A percentile compares a stretch with the other conserved stretches of the same genome.
phyloP scores from a whole-genome alignment of 2,888 invertebrate genomes.

The Eupeodes latifasciatus region DNA sequence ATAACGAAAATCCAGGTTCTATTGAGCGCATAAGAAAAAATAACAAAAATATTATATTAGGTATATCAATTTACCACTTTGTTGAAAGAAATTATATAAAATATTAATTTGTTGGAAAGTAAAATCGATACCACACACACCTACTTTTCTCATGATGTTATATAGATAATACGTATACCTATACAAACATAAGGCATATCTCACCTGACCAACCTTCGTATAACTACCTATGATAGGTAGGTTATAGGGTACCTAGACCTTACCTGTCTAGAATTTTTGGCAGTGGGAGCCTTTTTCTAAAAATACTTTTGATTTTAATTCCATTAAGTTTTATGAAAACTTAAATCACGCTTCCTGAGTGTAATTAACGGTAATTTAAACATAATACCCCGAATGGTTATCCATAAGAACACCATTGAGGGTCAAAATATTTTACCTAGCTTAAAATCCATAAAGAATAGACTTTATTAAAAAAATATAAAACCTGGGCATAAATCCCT shows the following conservation, averaged over 20 bases:
- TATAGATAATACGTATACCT: not conserved
- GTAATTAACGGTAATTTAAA: slow-evolving; percentile 3
- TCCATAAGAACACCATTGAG: not conserved
- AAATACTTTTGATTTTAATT: not conserved
- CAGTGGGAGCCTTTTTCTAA: no score
- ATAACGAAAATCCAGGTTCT: no score
- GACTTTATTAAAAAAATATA: not conserved
- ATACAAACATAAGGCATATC: not conserved
- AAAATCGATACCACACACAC: slow-evolving; percentile 2
- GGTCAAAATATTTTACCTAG: not conserved
- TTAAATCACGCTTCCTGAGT: slow-evolving; percentile 35
- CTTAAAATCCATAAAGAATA: not conserved
- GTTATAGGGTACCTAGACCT: no score
- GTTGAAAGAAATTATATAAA: not conserved
- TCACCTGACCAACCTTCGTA: no score
- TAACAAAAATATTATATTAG: not conserved
- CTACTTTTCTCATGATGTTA: slow-evolving; percentile 3
- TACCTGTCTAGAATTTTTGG: not conserved
- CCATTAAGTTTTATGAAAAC: slow-evolving; percentile 10
- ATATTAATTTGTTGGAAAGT: not conserved
- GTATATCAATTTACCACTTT: not conserved
- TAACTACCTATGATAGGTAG: no score
- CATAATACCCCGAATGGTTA: slow-evolving; percentile 13
- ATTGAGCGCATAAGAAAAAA: no score
- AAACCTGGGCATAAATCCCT: not conserved